phyloP scores from a whole-genome alignment of 2,113 vertebrate species.

The Camelus dromedarius region DNA sequence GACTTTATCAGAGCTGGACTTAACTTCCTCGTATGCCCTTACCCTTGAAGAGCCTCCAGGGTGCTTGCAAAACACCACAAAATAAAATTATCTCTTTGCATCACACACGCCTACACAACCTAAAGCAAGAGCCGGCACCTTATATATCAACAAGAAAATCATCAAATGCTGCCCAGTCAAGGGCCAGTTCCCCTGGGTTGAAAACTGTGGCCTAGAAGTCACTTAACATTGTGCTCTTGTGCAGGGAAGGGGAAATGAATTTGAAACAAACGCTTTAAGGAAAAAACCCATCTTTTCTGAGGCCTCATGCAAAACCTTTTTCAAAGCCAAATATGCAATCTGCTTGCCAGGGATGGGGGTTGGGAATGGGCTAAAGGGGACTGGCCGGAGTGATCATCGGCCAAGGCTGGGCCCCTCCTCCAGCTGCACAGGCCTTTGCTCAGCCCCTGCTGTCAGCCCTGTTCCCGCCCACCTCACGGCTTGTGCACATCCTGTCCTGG shows the following conservation, averaged over 20 bases:
- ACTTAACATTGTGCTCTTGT: background rate
- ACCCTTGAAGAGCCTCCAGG: background rate
- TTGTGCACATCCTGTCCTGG: background rate
- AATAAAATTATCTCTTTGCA: background rate
- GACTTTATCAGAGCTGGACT: background rate
- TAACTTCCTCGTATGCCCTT: background rate
- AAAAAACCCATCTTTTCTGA: background rate
- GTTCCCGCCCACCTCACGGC: too few species aligned
- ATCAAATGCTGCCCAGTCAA: background rate
- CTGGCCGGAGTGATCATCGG: background rate
- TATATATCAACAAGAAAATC: background rate
- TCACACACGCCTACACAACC: background rate
- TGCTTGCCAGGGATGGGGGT: background rate
- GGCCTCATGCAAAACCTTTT: background rate
- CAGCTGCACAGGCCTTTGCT: background rate
- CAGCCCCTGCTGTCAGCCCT: background rate
- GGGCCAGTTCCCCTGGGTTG: background rate
- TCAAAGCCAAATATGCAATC: background rate
- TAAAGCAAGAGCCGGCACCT: background rate
- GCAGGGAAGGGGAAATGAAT: background rate
- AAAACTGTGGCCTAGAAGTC: background rate
- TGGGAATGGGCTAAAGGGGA: background rate
- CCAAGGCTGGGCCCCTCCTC: background rate
- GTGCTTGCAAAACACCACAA: background rate
- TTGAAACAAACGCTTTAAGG: conserved; percentile 19